phyloP scores from a whole-genome alignment of 2,113 vertebrate genomes.

The Setophaga petechia region DNA sequence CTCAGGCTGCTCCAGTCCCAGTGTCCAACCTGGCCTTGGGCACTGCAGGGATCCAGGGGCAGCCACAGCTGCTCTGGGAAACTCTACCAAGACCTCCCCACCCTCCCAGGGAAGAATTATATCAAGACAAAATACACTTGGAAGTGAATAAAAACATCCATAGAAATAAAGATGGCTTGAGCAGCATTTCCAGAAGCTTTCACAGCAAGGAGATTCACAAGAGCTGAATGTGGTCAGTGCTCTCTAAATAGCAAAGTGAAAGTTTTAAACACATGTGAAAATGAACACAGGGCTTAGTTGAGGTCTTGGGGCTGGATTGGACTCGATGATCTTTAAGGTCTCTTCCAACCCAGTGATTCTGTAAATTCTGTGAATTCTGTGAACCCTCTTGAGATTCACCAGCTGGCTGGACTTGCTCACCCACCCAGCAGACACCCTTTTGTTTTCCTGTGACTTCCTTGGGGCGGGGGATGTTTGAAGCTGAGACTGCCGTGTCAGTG shows the following conservation, averaged over 20 bases:
- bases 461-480: background rate
- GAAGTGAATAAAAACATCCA: background rate
- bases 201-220: background rate
- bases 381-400: background rate
- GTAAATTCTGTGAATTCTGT: background rate
- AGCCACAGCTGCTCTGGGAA: background rate
- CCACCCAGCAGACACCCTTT: background rate
- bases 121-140: background rate
- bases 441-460: background rate
- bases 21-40: fast-evolving
- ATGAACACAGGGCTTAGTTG: background rate
- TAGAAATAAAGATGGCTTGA: background rate
- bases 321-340: background rate
- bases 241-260: background rate
- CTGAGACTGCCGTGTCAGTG: background rate
- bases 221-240: background rate
- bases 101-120: background rate
- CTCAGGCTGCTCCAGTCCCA: background rate
- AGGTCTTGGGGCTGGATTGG: background rate
- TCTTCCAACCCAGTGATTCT: background rate
- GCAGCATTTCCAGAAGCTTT: background rate
- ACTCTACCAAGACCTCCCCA: fast-evolving
- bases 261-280: background rate
- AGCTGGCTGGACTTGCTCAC: background rate
- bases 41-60: background rate